These are phyloP conservation scores for Drosophila recens DNA, from an alignment of 2,888 invertebrate genomes.

Conservation along the genomic window DNA sequence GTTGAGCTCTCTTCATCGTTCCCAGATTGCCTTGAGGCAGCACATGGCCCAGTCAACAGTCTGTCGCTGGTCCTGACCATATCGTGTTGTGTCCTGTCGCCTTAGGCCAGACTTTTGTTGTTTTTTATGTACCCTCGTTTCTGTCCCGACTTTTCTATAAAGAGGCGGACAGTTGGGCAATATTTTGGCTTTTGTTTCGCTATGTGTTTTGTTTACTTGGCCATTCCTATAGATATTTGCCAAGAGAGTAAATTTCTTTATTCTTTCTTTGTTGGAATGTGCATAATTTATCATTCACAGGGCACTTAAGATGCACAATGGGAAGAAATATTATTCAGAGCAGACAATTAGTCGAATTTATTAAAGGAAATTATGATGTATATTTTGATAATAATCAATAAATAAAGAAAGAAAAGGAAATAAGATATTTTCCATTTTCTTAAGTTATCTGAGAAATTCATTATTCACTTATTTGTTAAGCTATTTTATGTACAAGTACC, in stretches of 20 bases:
- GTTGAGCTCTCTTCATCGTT: constrained; percentile 6
- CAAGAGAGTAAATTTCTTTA: background rate
- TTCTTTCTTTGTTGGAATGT: constrained; percentile 22
- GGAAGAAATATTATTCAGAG: constrained; percentile 44
- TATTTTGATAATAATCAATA: background rate
- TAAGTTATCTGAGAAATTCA: too few species aligned
- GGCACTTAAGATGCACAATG: constrained; percentile 45
- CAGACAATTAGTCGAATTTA: constrained; percentile 47
- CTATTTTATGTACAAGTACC: too few species aligned
- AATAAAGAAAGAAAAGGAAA: background rate
- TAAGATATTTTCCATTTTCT: background rate
- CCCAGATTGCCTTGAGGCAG: constrained; percentile 51
- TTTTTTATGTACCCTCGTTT: constrained; percentile 46
- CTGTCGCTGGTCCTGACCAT: constrained; percentile 35
- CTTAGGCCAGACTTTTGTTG: constrained; percentile 56
- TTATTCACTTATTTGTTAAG: too few species aligned
- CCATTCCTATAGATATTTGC: constrained; percentile 36
- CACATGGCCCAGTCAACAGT: constrained; percentile 61
- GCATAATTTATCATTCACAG: constrained; percentile 64
- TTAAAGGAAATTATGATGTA: constrained; percentile 5
- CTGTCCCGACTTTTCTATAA: constrained; percentile 33
- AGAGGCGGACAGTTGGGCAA: constrained; percentile 57
- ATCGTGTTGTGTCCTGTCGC: constrained; percentile 52
- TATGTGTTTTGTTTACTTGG: constrained; percentile 50
- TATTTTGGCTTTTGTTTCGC: constrained; percentile 58